Conservation (phyloP, 2,113 vertebrate genomes). For the Dicrurus megarhynchus region DNA sequence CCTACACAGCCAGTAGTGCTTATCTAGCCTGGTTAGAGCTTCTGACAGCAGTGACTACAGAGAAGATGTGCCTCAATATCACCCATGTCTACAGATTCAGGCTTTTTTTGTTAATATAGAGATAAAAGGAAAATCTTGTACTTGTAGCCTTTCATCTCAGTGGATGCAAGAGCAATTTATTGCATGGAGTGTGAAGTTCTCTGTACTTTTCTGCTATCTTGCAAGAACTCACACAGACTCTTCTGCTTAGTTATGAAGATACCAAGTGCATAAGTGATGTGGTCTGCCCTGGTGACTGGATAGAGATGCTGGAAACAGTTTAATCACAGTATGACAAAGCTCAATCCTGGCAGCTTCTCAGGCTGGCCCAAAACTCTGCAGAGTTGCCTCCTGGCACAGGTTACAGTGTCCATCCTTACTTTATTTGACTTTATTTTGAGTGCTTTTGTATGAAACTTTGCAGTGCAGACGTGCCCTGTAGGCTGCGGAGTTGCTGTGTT, state of each 20-base stretch:
- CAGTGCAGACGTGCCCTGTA: not conserved
- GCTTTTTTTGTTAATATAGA: constrained; percentile 50
- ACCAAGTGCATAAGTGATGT: not conserved
- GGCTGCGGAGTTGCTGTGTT: not conserved
- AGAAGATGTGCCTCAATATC: not conserved
- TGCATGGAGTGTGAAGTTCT: constrained; percentile 1
- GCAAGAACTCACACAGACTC: constrained; percentile 41
- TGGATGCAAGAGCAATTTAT: constrained; percentile 36
- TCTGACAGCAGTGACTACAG: constrained; percentile 12
- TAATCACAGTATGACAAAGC: not conserved
- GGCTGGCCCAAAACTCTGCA: not conserved
- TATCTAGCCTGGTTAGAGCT: constrained; percentile 3
- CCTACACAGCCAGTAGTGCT: not conserved
- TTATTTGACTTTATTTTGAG: not conserved
- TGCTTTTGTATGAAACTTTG: not conserved
- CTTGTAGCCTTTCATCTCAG: constrained; percentile 57
- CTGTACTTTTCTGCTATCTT: constrained; percentile 58
- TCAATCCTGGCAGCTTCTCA: not conserved
- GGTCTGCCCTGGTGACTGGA: not conserved
- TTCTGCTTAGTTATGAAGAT: constrained; percentile 38
- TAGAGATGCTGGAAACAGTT: not conserved
- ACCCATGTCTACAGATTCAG: constrained; percentile 16
- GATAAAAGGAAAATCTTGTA: constrained; percentile 63
- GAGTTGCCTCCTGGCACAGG: not conserved
- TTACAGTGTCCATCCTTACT: not conserved